phyloP scores from a whole-genome alignment of 92 coral and sea anemone genomes.

The Ricordea florida region DNA sequence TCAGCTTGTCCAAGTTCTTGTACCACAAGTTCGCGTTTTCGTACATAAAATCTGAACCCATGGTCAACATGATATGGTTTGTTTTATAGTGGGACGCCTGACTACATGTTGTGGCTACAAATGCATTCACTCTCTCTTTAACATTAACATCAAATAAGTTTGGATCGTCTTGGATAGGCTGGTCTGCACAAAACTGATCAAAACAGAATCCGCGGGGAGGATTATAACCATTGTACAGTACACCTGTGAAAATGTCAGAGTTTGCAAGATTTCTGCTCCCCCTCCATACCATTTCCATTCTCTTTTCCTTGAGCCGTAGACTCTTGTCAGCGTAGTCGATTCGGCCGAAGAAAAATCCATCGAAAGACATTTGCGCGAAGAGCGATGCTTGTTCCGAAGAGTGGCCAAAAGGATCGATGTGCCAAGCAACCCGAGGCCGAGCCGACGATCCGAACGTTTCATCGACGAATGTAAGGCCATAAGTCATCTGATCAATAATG shows the following conservation, averaged over 20 bases:
- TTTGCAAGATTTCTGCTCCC: slow-evolving; percentile 77
- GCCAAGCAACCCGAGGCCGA: slow-evolving; percentile 82
- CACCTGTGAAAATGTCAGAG: slow-evolving; percentile 87
- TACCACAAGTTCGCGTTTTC: slow-evolving; percentile 88
- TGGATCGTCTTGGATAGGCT: slow-evolving; percentile 82
- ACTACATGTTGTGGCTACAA: slow-evolving; percentile 58
- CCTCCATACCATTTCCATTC: slow-evolving; percentile 76
- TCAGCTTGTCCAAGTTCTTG: slow-evolving; percentile 86
- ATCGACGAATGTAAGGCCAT: slow-evolving; percentile 71
- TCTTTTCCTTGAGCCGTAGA: slow-evolving; percentile 32
- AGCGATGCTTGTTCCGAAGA: slow-evolving; percentile 78
- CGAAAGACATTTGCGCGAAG: slow-evolving; percentile 83
- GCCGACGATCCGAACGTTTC: slow-evolving; percentile 74
- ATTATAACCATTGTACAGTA: slow-evolving; percentile 78
- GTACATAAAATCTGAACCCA: slow-evolving; percentile 94
- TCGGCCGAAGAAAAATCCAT: slow-evolving; percentile 79
- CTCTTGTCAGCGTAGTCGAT: slow-evolving; percentile 60
- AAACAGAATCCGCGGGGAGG: slow-evolving; percentile 91
- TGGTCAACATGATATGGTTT: slow-evolving; percentile 79
- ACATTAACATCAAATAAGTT: slow-evolving; percentile 67
- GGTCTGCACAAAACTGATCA: slow-evolving; percentile 80
- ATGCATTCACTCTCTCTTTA: slow-evolving; percentile 63
- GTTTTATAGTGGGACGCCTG: slow-evolving; percentile 83
- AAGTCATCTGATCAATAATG: slow-evolving; percentile 86
- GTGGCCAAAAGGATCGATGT: slow-evolving; percentile 90